phyloP scores from a whole-genome alignment of 2,888 invertebrate genomes.

The Holacanthella duospinosa region DNA sequence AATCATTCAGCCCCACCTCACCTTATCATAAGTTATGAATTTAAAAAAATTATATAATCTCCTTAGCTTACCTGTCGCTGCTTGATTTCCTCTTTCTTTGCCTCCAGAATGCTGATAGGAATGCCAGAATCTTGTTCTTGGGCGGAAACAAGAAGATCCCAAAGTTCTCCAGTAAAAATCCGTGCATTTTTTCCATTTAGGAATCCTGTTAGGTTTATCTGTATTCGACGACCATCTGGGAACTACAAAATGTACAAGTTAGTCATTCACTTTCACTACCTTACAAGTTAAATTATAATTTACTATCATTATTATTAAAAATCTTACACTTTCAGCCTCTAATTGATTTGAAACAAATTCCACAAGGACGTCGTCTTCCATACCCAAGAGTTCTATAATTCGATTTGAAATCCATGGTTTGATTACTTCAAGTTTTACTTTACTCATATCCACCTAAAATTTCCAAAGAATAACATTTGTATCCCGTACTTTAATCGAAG shows the following conservation, averaged over 20 bases:
- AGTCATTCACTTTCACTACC: not conserved
- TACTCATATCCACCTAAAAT: slow-evolving; percentile 85
- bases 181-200: slow-evolving; percentile 95
- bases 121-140: slow-evolving; percentile 93
- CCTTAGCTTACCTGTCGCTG: slow-evolving; percentile 59
- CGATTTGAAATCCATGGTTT: slow-evolving; percentile 98
- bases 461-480: not conserved
- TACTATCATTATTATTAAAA: not conserved
- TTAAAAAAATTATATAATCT: not conserved
- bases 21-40: not conserved
- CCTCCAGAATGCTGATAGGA: slow-evolving; percentile 84
- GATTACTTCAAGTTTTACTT: slow-evolving; percentile 92
- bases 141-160: slow-evolving; percentile 88
- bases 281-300: not conserved
- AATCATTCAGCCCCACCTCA: no score
- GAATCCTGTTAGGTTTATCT: slow-evolving; percentile 99
- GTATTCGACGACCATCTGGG: slow-evolving; percentile 96
- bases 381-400: slow-evolving; percentile 87
- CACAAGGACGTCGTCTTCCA: slow-evolving; percentile 97
- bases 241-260: slow-evolving; percentile 16
- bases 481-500: not conserved
- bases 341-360: slow-evolving; percentile 98
- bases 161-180: slow-evolving; percentile 94
- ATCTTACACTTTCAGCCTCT: slow-evolving; percentile 73
- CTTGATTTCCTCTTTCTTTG: slow-evolving; percentile 92